Percentiles rank a stretch among this genome's conserved stretches.
These are phyloP conservation scores for Nasonia vitripennis DNA, from an alignment of 1,140 invertebrate species.

Conservation along the genomic window DNA sequence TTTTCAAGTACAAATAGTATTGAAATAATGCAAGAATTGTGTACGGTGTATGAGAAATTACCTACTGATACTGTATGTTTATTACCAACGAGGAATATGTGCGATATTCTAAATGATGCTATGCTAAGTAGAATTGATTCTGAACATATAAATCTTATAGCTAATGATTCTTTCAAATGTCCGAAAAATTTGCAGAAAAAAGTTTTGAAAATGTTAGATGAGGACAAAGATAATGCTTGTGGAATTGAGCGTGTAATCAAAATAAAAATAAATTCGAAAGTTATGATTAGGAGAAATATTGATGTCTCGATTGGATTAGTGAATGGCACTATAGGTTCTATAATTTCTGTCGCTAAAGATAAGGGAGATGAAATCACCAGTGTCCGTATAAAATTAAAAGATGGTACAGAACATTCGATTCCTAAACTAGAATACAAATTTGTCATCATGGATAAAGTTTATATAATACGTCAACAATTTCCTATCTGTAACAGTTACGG, in stretches of 20 bases:
- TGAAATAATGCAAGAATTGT: slow-evolving; percentile 55
- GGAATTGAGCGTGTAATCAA: slow-evolving; percentile 53
- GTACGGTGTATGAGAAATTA: slow-evolving; percentile 47
- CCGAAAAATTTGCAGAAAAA: slow-evolving; percentile 49
- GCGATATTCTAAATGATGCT: slow-evolving; percentile 52
- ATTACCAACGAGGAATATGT: slow-evolving; percentile 53
- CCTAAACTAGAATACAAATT: slow-evolving; percentile 60
- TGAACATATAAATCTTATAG: slow-evolving; percentile 57
- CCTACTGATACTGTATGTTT: slow-evolving; percentile 55
- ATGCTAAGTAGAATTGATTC: slow-evolving; percentile 54
- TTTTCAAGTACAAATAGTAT: slow-evolving; percentile 34
- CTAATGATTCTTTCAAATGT: slow-evolving; percentile 55
- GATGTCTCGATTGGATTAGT: slow-evolving; percentile 60
- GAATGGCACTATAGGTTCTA: slow-evolving; percentile 59
- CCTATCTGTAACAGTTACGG: slow-evolving; percentile 65
- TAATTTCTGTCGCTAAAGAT: slow-evolving; percentile 51
- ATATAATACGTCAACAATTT: slow-evolving; percentile 66
- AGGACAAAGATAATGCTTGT: slow-evolving; percentile 51
- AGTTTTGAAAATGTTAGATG: slow-evolving; percentile 42
- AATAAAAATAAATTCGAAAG: slow-evolving; percentile 60
- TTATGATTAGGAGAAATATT: slow-evolving; percentile 66
- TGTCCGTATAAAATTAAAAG: slow-evolving; percentile 48
- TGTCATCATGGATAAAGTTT: slow-evolving; percentile 62
- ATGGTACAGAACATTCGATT: slow-evolving; percentile 52
- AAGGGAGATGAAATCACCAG: slow-evolving; percentile 45